Evolutionary conservation across 2,113 vertebrate genomes (phyloP), one percentile per base, ranked within the genome.

Genomic region (Platichthys flesus): DNA sequence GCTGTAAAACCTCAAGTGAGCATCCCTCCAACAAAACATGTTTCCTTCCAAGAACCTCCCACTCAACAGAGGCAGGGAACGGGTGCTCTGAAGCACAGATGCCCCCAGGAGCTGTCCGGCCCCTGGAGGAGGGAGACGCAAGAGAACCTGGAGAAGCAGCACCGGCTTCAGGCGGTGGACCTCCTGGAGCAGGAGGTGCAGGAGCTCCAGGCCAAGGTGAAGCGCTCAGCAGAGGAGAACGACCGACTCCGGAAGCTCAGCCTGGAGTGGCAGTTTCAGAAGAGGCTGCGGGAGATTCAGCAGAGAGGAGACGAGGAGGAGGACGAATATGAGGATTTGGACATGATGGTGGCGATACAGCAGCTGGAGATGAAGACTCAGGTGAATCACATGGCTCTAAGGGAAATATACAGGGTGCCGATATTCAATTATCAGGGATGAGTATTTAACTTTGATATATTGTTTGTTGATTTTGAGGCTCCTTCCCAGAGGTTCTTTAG

Each of bases 201-300:
- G 64, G 94, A 95, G 0, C 95, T 99, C 24, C 95, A 95, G 89
- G 93, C 85, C 42, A 97, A 96, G 74, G 85, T 90, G 0, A 91
- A 93, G 69, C 93, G 93, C 69, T 95, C 92, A 0, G 88, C 90
- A 0, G 95, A 96, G 88, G 97, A 98, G 81, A 96, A 90, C 0
- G 93, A 96, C 58, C 92, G 96, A 10, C 95, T 98, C 2, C 91
- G 94, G 23, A 96, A 92, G 35, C 94, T 98, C 54, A 95, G 94
- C 94, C 92, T 98, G 26, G 97, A 98, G 91, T 97, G 96, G 95
- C 96, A 96, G 91, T 98, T 99, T 87, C 97, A 98, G 91, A 96
- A 94, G 91, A 91, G 97, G 67, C 93, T 98, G 58, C 95, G 95
- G 63, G 97, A 98, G 75, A 93, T 95, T 12, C 94, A 96, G 91